phyloP scores from a whole-genome alignment of 2,113 vertebrate genomes.

The Sus scrofa region DNA sequence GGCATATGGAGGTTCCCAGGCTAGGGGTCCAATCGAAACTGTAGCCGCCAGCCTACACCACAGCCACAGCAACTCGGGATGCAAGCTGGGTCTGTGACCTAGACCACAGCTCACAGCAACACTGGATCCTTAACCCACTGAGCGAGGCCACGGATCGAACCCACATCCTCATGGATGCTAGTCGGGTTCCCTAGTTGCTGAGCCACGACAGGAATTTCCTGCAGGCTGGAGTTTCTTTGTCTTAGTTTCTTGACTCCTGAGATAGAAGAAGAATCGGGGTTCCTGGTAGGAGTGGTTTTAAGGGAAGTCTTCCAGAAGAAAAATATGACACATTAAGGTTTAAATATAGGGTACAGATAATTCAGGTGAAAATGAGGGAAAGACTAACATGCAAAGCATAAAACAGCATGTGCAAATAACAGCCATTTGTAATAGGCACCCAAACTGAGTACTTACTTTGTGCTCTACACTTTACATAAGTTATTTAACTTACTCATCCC shows the following conservation, averaged over 20 bases:
- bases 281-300: neutral
- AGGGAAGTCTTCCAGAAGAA: neutral
- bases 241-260: neutral
- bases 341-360: neutral
- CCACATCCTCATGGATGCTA: too few species aligned
- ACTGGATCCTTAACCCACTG: too few species aligned
- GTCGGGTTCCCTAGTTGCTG: too few species aligned
- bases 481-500: neutral
- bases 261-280: neutral
- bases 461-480: neutral
- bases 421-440: neutral
- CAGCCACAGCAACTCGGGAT: too few species aligned
- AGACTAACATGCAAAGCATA: neutral
- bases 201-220: too few species aligned
- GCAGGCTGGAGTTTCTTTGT: neutral
- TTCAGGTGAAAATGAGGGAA: neutral
- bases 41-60: too few species aligned
- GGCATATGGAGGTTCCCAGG: too few species aligned
- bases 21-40: too few species aligned
- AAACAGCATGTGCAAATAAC: neutral
- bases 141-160: too few species aligned
- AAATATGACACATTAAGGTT: neutral
- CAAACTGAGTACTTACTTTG: neutral
- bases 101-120: too few species aligned
- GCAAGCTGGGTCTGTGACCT: too few species aligned